Evolutionary conservation across 2,113 vertebrate species (phyloP).

Genomic region (Chloebia gouldiae): DNA sequence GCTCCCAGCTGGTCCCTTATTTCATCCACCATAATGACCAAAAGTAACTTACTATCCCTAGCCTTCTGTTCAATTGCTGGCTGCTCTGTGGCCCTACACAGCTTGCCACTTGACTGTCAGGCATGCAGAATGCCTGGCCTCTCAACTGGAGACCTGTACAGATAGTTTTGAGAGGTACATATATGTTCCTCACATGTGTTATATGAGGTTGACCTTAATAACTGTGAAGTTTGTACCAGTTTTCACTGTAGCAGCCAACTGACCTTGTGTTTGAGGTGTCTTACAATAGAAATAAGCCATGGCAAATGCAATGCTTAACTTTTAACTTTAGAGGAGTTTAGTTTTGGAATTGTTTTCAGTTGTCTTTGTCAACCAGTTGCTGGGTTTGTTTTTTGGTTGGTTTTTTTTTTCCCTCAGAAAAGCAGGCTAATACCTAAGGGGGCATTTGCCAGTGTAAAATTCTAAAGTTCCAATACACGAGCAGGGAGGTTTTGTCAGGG

Average conservation of each 20-base stretch:
- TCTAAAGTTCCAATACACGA: fast-evolving
- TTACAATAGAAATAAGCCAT: neutral
- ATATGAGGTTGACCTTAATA: neutral
- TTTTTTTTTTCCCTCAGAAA: neutral
- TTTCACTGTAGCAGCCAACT: neutral
- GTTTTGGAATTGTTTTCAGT: neutral
- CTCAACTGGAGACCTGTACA: neutral
- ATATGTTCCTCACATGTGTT: neutral
- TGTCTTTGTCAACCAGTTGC: neutral
- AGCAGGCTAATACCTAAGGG: neutral
- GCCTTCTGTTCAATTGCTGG: neutral
- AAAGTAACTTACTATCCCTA: neutral
- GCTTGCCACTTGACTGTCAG: neutral
- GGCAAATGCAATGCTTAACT: neutral
- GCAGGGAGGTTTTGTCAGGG: neutral
- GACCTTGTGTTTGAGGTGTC: neutral
- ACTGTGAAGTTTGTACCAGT: neutral
- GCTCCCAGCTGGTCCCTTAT: neutral
- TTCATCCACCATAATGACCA: neutral
- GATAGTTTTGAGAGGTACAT: neutral
- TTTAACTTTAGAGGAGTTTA: neutral
- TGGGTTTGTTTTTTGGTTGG: no score
- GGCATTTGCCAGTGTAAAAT: neutral
- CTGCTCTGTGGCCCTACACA: neutral
- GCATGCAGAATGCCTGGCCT: neutral